Conservation (phyloP, 2,113 vertebrate genomes). For the Cavia porcellus region DNA sequence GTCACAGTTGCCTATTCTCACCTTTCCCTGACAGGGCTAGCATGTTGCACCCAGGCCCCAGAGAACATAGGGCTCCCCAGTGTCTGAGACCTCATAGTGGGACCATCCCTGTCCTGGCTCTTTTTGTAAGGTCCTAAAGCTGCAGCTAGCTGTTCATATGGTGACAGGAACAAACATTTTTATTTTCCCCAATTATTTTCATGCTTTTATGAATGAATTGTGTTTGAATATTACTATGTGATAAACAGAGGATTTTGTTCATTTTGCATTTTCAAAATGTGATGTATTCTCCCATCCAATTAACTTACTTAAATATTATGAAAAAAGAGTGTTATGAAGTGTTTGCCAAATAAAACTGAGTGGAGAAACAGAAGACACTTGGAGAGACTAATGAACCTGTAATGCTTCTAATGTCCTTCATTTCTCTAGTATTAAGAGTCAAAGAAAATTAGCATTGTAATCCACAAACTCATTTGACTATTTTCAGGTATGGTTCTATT, state of each 20-base stretch:
- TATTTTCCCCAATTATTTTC: background rate
- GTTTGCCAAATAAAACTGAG: background rate
- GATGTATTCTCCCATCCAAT: conserved; percentile 1
- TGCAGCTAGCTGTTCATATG: background rate
- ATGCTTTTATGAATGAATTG: background rate
- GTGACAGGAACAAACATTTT: background rate
- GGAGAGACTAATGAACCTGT: background rate
- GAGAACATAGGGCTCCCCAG: background rate
- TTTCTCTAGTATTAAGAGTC: conserved; percentile 21
- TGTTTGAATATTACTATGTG: background rate
- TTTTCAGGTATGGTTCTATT: background rate
- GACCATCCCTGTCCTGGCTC: background rate
- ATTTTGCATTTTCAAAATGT: conserved; percentile 56
- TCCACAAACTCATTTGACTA: background rate
- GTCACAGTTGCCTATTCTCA: background rate
- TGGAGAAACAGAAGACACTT: background rate
- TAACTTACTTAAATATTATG: conserved; percentile 44
- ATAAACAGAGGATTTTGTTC: conserved; percentile 29
- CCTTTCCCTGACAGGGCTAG: no score
- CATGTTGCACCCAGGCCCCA: background rate
- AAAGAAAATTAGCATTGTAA: background rate
- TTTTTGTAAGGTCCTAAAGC: background rate
- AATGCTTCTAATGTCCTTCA: background rate
- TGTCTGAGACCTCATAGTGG: background rate
- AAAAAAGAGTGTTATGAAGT: conserved; percentile 30